Evolutionary conservation across 2,797 vertebrate species (phyloP), one percentile per base, ranked within the genome.

Genomic region (Acipenser ruthenus): DNA sequence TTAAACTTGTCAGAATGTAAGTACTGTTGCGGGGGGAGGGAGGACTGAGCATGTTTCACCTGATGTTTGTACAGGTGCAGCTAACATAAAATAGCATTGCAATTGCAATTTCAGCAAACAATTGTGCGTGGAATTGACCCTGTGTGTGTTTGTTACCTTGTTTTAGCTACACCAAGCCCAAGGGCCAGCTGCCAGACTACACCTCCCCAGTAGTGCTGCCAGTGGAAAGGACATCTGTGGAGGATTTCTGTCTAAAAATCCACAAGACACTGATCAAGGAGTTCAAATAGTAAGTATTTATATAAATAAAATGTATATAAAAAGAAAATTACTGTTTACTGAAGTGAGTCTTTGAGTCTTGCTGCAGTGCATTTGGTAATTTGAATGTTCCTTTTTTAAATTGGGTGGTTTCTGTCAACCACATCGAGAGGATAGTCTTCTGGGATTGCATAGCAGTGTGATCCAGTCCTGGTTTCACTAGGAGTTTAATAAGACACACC

Each of bases 231-330:
- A 99, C 95, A 1, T 65, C 94, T 0, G 97, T 97, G 10, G 97
- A 99, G 68, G 96, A 99, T 76, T 99, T 99, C 83, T 99, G 97
- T 80, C 84, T 95, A 76, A 99, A 99, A 86, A 99, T 99, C 74
- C 97, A 99, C 87, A 99, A 99, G 88, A 99, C 93, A 77, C 93
- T 99, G 60, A 90, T 99, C 75, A 99, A 98, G 79, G 96, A 99
- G 78, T 93, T 99, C 1, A 99, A 99, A 78, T 99, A 99, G 97
- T 99, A 82, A 96, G 97, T 94, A 56, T 48, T 15, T 62, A 2
- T 62, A 23, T 49, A n/a, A 63, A 15, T 37, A 63, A 11, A 37
- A 63, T 23, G 37, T 37, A 23, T 37, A 2, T 37, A 37, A 3
- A 37, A 37, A 37, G 37, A 4, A 37, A 3, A 2, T 2, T 37